phyloP scores from a whole-genome alignment of 2,113 vertebrate genomes.

The Peromyscus californicus region DNA sequence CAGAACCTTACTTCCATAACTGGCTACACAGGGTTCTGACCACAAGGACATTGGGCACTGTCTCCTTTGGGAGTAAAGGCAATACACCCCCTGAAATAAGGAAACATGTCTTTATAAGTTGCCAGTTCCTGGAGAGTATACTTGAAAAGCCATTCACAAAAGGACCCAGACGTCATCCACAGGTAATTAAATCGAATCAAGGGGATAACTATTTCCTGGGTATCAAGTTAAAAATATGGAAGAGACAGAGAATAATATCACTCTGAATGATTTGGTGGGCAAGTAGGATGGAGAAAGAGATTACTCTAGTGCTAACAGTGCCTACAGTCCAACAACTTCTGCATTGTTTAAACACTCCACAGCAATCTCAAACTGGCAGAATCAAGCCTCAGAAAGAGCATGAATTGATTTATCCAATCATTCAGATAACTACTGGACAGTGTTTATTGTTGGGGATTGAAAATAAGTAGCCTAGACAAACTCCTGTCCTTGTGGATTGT shows the following conservation, averaged over 20 bases:
- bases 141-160: background rate
- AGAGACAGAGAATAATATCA: background rate
- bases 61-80: background rate
- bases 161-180: background rate
- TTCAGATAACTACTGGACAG: background rate
- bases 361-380: background rate
- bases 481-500: background rate
- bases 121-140: background rate
- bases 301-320: background rate
- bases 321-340: background rate
- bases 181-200: background rate
- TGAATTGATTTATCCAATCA: background rate
- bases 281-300: background rate
- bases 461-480: background rate
- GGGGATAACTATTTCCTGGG: background rate
- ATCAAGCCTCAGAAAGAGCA: background rate
- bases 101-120: background rate
- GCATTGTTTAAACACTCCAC: background rate
- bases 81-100: background rate
- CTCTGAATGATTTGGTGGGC: background rate
- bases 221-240: background rate
- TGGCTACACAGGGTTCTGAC: fast-evolving
- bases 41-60: background rate
- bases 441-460: background rate
- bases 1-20: background rate